A percentile compares a stretch with the other conserved stretches of the same genome.
phyloP scores from a whole-genome alignment of 92 coral and sea anemone species.

The Bergia puertoricense region DNA sequence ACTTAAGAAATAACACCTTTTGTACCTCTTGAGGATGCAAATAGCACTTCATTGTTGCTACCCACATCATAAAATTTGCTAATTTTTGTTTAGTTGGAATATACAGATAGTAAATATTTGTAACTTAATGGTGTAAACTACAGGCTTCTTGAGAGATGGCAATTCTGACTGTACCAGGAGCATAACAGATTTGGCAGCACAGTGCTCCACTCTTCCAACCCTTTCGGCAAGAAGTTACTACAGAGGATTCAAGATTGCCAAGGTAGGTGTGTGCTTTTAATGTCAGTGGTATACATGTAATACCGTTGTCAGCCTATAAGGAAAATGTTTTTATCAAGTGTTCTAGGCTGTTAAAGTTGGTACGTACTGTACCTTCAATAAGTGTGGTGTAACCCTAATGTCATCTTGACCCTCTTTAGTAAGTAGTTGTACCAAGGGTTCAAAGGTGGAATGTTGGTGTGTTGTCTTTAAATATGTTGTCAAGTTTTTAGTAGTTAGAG shows the following conservation, averaged over 20 bases:
- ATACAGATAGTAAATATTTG: no score
- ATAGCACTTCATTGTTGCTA: no score
- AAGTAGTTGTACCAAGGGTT: not conserved
- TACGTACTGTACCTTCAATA: not conserved
- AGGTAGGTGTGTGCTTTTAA: conserved; percentile 40
- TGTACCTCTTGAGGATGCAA: no score
- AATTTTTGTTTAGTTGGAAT: no score
- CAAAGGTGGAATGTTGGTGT: not conserved
- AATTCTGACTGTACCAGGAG: conserved; percentile 73
- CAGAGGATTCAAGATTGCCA: conserved; percentile 74
- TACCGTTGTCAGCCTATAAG: not conserved
- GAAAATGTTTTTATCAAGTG: no score
- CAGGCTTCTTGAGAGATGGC: conserved; percentile 78
- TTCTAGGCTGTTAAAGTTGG: not conserved
- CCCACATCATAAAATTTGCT: no score
- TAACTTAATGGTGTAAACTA: not conserved
- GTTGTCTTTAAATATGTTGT: no score
- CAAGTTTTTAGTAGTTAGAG: not conserved
- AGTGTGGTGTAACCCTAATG: not conserved
- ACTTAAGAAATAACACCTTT: no score
- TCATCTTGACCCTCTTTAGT: not conserved
- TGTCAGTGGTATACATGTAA: not conserved
- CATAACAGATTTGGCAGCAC: conserved; percentile 63
- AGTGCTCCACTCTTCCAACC: conserved; percentile 63
- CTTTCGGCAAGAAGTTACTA: conserved; percentile 82